Conservation (phyloP, 2,888 invertebrate species). For the Coleophora deauratella region DNA sequence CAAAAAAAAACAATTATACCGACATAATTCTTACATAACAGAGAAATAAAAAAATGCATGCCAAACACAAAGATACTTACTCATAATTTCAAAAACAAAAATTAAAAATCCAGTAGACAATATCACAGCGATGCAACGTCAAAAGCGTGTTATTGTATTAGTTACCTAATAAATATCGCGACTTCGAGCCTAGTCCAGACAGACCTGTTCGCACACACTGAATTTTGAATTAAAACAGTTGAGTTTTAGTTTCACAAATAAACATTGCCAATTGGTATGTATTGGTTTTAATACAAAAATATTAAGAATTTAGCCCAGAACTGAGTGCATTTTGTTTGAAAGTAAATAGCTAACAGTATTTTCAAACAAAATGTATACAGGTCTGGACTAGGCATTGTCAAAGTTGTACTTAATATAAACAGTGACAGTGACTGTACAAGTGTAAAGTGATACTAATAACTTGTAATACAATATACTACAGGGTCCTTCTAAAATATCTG, state of each 20-base stretch:
- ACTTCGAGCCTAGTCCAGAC: slow-evolving; percentile 14
- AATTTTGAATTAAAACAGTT: slow-evolving; percentile 11
- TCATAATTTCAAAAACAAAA: no score
- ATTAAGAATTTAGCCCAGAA: slow-evolving; percentile 4
- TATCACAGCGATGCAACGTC: not conserved
- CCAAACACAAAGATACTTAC: no score
- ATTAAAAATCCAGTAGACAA: no score
- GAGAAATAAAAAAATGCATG: no score
- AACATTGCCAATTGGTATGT: no score
- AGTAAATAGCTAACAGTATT: no score
- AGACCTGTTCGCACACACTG: slow-evolving; percentile 13
- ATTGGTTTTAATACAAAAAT: no score
- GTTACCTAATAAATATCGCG: slow-evolving; percentile 13
- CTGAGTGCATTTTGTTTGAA: slow-evolving; percentile 1
- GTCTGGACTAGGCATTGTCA: slow-evolving; percentile 6
- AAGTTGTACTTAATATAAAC: no score
- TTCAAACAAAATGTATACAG: not conserved
- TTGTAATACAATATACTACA: not conserved
- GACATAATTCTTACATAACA: no score
- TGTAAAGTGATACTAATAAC: not conserved
- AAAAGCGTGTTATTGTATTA: no score
- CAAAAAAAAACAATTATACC: no score
- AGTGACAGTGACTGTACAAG: not conserved
- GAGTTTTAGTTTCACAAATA: no score
- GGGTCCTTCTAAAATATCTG: not conserved